Percentiles rank a stretch among this genome's conserved stretches.
These are phyloP conservation scores for Cantharis lateralis DNA, from an alignment of 2,888 invertebrate species.

Conservation along the genomic window DNA sequence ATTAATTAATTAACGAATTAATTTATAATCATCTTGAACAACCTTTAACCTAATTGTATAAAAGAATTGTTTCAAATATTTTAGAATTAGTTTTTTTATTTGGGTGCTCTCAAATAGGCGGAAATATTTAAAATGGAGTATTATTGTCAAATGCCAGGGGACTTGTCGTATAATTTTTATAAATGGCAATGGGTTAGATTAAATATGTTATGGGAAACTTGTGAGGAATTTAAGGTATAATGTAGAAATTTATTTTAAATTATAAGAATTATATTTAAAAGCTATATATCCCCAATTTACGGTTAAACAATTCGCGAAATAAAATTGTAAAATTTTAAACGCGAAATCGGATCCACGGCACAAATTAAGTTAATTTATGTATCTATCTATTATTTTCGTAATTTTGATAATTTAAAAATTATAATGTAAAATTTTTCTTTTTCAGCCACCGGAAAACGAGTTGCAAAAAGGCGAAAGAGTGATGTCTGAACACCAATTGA, in stretches of 20 bases:
- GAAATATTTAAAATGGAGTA: conserved; percentile 18
- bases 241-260: too few relatives aligned
- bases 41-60: neutral
- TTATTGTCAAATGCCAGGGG: conserved; percentile 49
- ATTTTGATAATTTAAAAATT: neutral
- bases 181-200: conserved; percentile 48
- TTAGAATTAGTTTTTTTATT: neutral
- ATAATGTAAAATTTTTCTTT: conserved; percentile 40
- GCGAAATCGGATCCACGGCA: too few relatives aligned
- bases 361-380: too few relatives aligned
- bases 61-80: neutral
- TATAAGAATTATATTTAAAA: too few relatives aligned
- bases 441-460: conserved; percentile 93
- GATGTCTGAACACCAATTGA: conserved; percentile 91
- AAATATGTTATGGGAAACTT: conserved; percentile 48
- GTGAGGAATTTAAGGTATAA: conserved; percentile 9
- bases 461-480: conserved; percentile 85
- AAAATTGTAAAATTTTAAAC: too few relatives aligned
- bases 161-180: conserved; percentile 47
- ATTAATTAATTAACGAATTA: neutral
- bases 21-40: neutral
- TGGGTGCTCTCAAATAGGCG: neutral
- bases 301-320: too few relatives aligned
- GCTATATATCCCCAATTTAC: too few relatives aligned
- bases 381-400: too few relatives aligned